Conservation (phyloP, 1,140 invertebrate species). For the Yoshiicerus persimilis region DNA sequence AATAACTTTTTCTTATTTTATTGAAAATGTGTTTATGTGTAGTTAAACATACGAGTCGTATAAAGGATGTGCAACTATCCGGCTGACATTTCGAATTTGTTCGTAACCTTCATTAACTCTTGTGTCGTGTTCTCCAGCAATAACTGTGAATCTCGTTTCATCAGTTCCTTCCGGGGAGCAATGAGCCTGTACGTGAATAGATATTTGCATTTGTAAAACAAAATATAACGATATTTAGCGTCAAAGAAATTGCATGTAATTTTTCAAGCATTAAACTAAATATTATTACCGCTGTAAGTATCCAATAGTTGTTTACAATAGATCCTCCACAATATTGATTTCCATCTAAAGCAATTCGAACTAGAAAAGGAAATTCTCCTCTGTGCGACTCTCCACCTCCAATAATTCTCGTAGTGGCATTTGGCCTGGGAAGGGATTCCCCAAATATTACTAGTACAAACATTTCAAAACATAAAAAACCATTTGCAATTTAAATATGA, state of each 20-base stretch:
- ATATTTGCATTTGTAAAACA: not conserved
- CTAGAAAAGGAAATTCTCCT: not conserved
- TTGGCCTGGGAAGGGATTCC: no score
- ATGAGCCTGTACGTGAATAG: not conserved
- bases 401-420: no score
- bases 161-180: not conserved
- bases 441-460: no score
- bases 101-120: not conserved
- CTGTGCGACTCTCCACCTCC: not conserved
- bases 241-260: no score
- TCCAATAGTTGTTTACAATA: not conserved
- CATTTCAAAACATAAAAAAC: no score
- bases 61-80: not conserved
- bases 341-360: not conserved
- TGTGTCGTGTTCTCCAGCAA: not conserved
- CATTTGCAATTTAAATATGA: no score
- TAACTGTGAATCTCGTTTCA: not conserved
- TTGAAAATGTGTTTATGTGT: no score
- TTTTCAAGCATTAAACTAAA: no score
- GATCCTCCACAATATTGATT: not conserved
- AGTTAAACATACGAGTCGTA: not conserved
- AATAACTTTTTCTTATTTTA: no score
- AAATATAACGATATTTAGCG: no score
- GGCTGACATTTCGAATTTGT: not conserved
- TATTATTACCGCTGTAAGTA: slow-evolving; percentile 45